A percentile compares a stretch with the other conserved stretches of the same genome.
phyloP scores from a whole-genome alignment of 2,113 vertebrate species.

The Centropus unirufus region DNA sequence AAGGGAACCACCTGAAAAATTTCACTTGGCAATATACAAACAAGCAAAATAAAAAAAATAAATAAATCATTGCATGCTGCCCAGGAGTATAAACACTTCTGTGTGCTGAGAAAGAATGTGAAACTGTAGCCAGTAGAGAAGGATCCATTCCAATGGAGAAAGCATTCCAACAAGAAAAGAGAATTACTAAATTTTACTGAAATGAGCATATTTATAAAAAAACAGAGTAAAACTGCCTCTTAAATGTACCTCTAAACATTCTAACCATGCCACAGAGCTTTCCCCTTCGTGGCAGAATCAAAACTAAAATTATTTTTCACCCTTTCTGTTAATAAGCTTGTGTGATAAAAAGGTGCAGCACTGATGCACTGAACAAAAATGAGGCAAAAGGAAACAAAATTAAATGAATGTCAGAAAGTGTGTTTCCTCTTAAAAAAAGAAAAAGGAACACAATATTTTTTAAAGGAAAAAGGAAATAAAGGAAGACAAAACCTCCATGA shows the following conservation, averaged over 20 bases:
- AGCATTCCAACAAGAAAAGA: background rate
- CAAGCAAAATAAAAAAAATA: background rate
- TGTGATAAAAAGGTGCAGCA: background rate
- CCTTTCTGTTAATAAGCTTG: constrained; percentile 26
- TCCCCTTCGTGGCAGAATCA: constrained; percentile 12
- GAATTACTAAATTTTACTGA: constrained; percentile 24
- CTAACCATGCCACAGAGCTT: background rate
- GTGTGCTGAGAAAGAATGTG: constrained; percentile 8
- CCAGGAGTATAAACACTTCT: background rate
- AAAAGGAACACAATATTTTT: background rate
- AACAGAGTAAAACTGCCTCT: background rate
- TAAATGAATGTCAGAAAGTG: constrained; percentile 22
- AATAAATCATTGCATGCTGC: background rate
- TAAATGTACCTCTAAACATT: constrained; percentile 8
- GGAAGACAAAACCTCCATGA: background rate
- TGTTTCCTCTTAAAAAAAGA: constrained; percentile 9
- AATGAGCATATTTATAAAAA: background rate
- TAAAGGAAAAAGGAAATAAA: background rate
- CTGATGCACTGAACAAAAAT: background rate
- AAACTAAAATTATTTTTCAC: constrained; percentile 39
- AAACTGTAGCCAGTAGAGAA: background rate
- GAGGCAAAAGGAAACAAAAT: constrained; percentile 36
- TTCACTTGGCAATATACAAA: constrained; percentile 36
- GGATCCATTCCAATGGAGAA: background rate
- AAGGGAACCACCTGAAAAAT: constrained; percentile 2